These are phyloP conservation scores for Pseudomugil gertrudae DNA, from an alignment of 2,797 vertebrate species.

Conservation along the genomic window DNA sequence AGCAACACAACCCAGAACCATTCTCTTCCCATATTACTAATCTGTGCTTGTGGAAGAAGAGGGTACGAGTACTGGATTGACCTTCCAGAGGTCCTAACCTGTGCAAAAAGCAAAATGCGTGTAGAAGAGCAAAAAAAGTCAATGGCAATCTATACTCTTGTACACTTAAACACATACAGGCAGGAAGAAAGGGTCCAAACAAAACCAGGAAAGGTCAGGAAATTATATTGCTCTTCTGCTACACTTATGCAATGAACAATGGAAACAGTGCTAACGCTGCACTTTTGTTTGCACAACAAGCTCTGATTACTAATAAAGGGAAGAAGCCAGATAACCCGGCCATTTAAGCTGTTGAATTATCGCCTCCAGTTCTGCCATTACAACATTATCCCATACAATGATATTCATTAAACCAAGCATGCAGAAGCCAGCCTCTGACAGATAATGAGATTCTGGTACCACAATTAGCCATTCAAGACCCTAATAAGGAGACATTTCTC, in stretches of 20 bases:
- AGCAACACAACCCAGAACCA: neutral
- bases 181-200: neutral
- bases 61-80: neutral
- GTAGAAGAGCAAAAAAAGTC: neutral
- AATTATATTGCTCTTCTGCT: neutral
- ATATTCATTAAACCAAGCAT: conserved; percentile 41
- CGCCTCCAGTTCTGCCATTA: conserved; percentile 17
- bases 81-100: neutral
- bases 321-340: conserved; percentile 38
- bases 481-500: conserved; percentile 49
- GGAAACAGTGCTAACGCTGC: neutral
- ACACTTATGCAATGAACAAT: conserved; percentile 1
- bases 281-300: neutral
- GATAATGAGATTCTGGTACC: conserved; percentile 50
- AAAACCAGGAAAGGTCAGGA: neutral
- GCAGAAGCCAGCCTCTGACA: conserved; percentile 6
- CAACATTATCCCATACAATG: conserved; percentile 20
- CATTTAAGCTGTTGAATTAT: conserved; percentile 36
- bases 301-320: conserved; percentile 17
- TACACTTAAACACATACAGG: neutral
- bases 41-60: neutral
- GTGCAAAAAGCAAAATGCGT: neutral
- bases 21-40: neutral
- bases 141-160: neutral
- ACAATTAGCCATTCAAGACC: conserved; percentile 43